These are phyloP conservation scores for Dryobotodes eremita DNA, from an alignment of 2,888 invertebrate genomes.

Conservation along the genomic window DNA sequence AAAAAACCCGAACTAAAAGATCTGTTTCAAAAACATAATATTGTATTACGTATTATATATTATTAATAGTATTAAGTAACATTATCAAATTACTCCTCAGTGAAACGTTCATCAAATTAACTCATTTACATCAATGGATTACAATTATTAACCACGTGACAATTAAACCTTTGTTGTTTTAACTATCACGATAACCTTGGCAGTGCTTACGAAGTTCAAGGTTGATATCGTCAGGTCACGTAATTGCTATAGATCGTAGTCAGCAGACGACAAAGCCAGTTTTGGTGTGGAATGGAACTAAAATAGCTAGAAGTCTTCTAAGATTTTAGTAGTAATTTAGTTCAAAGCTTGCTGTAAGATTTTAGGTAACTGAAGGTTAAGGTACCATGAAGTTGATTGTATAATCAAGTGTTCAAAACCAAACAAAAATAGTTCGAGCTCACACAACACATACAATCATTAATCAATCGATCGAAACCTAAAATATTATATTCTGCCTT, in stretches of 20 bases:
- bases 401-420: neutral
- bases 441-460: neutral
- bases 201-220: conserved; percentile 61
- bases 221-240: conserved; percentile 60
- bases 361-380: neutral
- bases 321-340: neutral
- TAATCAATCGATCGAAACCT: neutral
- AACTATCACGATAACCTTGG: conserved; percentile 55
- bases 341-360: neutral
- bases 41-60: no score
- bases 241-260: conserved; percentile 53
- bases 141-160: conserved; percentile 41
- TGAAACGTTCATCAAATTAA: conserved; percentile 22
- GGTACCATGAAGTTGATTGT: neutral
- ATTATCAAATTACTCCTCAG: conserved; percentile 6
- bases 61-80: neutral
- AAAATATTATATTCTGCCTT: neutral
- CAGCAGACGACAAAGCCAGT: conserved; percentile 39
- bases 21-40: neutral
- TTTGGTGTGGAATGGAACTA: conserved; percentile 22
- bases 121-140: conserved; percentile 43
- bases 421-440: neutral
- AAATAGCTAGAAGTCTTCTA: conserved; percentile 14
- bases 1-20: neutral
- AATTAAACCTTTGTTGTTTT: conserved; percentile 58